Percentiles rank a stretch among this genome's conserved stretches.
Evolutionary conservation across 2,888 invertebrate species (phyloP).

Genomic region (Acrobasis consociella): DNA sequence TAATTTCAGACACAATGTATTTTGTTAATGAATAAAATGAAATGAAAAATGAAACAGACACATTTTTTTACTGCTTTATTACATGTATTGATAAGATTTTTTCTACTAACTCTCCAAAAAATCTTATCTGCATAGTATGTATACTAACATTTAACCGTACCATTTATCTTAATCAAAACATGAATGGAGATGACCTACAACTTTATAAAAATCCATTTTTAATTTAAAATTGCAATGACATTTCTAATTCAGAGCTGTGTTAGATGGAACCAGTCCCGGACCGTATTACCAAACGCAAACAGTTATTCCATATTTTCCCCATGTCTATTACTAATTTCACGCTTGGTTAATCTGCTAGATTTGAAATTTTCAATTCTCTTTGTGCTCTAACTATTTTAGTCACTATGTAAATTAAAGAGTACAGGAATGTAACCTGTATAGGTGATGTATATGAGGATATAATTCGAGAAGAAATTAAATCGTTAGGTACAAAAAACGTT

Average conservation of each 20-base stretch:
- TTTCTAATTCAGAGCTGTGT: neutral
- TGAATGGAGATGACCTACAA: too few relatives aligned
- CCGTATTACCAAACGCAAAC: neutral
- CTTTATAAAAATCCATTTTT: neutral
- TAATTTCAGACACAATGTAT: too few relatives aligned
- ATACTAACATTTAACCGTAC: too few relatives aligned
- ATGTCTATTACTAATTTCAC: conserved; percentile 38
- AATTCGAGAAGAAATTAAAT: neutral
- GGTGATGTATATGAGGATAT: neutral
- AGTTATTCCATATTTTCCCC: conserved; percentile 8
- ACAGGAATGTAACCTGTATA: neutral
- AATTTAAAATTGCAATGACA: neutral
- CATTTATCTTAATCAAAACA: too few relatives aligned
- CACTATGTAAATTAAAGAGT: neutral
- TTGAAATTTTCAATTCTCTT: conserved; percentile 38
- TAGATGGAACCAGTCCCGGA: neutral
- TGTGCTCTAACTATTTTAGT: conserved; percentile 23
- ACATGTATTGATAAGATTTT: too few relatives aligned
- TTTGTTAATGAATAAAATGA: too few relatives aligned
- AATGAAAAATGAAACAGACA: too few relatives aligned
- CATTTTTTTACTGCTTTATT: too few relatives aligned
- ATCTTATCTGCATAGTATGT: too few relatives aligned
- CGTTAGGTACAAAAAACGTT: too few relatives aligned
- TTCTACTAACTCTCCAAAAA: too few relatives aligned
- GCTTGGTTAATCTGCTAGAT: conserved; percentile 35